Evolutionary conservation across 2,888 invertebrate species (phyloP).

Genomic region (Lasius fuliginosus): DNA sequence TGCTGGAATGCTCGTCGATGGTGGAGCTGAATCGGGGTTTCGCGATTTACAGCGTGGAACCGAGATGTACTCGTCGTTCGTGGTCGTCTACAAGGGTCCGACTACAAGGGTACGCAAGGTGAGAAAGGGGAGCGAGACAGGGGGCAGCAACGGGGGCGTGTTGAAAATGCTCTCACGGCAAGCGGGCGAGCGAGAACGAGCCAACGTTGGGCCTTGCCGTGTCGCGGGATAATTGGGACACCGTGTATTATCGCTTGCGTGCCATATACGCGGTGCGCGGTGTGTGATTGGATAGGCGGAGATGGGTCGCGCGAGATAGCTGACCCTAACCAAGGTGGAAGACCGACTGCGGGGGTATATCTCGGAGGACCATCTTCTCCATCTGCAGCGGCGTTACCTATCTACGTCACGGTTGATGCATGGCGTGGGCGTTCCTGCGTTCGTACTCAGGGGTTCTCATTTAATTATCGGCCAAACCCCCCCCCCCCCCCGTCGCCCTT

Average conservation of each 20-base stretch:
- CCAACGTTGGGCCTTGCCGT: slow-evolving; percentile 78
- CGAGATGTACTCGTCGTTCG: slow-evolving; percentile 41
- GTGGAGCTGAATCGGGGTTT: slow-evolving; percentile 31
- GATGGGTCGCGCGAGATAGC: slow-evolving; percentile 86
- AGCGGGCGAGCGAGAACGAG: slow-evolving; percentile 61
- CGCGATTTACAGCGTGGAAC: slow-evolving; percentile 49
- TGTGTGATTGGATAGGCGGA: slow-evolving; percentile 86
- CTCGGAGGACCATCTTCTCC: slow-evolving; percentile 85
- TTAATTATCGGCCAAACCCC: slow-evolving; percentile 81
- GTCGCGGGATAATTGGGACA: slow-evolving; percentile 86
- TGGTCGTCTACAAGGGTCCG: slow-evolving; percentile 18
- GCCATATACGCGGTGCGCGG: slow-evolving; percentile 83
- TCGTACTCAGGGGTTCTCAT: slow-evolving; percentile 85
- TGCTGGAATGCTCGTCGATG: slow-evolving; percentile 47
- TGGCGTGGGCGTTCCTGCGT: slow-evolving; percentile 86
- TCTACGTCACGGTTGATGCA: slow-evolving; percentile 86
- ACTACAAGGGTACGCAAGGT: slow-evolving; percentile 24
- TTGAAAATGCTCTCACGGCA: slow-evolving; percentile 82
- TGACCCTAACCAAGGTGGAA: slow-evolving; percentile 85
- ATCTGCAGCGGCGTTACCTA: slow-evolving; percentile 85
- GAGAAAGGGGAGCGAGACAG: slow-evolving; percentile 27
- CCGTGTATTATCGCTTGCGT: slow-evolving; percentile 85
- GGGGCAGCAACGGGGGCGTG: slow-evolving; percentile 77
- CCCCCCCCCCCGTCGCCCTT: slow-evolving; percentile 10
- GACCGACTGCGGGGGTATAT: slow-evolving; percentile 79